These are phyloP conservation scores for Scelioninae gen. 2 DNA, from an alignment of 2,888 invertebrate genomes.

Conservation along the genomic window DNA sequence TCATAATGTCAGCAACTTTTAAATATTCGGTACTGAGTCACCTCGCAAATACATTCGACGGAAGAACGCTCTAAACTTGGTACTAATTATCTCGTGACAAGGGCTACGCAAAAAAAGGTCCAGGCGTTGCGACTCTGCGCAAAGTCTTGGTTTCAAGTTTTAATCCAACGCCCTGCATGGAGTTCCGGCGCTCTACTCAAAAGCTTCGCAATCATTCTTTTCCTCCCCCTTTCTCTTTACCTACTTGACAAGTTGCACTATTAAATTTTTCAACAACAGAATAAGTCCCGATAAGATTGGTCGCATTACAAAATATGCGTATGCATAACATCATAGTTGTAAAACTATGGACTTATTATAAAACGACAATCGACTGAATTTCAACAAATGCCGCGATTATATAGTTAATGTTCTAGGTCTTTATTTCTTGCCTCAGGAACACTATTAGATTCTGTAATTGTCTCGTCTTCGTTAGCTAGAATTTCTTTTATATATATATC, in stretches of 20 bases:
- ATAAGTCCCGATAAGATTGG: slow-evolving; percentile 29
- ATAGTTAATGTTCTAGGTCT: slow-evolving; percentile 20
- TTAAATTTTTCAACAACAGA: slow-evolving; percentile 31
- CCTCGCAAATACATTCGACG: too few species aligned
- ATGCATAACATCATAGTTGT: slow-evolving; percentile 28
- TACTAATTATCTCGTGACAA: slow-evolving; percentile 7
- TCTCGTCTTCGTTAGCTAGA: slow-evolving; percentile 7
- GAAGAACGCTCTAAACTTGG: neutral
- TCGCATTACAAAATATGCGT: slow-evolving; percentile 38
- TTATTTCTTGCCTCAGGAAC: slow-evolving; percentile 1
- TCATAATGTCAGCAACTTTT: neutral
- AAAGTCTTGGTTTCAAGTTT: neutral
- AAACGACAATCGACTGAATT: slow-evolving; percentile 33
- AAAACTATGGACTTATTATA: slow-evolving; percentile 40
- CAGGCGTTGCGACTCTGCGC: neutral
- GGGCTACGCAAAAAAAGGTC: neutral
- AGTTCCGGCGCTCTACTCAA: neutral
- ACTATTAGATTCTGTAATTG: slow-evolving; percentile 7
- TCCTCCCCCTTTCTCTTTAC: slow-evolving; percentile 9
- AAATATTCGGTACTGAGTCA: too few species aligned
- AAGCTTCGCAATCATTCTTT: slow-evolving; percentile 3
- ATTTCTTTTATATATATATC: slow-evolving; percentile 17
- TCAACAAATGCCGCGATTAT: slow-evolving; percentile 23
- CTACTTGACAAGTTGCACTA: slow-evolving; percentile 15
- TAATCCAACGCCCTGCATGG: neutral